A percentile compares a stretch with the other conserved stretches of the same genome.
Conservation (phyloP, 2,888 invertebrate species). For the Callyntrura sp. region DNA sequence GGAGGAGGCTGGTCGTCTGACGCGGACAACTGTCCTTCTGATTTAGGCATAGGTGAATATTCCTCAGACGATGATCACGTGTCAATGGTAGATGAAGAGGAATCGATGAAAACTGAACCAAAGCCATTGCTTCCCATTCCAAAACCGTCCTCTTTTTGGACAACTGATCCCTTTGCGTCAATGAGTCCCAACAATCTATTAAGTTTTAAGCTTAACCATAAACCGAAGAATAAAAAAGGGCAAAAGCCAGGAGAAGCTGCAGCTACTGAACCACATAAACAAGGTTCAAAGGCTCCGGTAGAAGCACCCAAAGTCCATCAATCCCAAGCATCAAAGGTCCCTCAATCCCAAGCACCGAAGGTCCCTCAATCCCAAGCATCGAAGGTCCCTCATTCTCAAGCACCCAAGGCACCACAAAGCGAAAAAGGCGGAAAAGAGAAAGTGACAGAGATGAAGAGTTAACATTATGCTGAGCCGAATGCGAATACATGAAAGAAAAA, state of each 20-base stretch:
- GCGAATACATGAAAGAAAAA: no score
- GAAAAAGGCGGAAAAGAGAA: neutral
- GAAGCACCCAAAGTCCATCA: no score
- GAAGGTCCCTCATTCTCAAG: no score
- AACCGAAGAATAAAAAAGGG: neutral
- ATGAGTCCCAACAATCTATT: neutral
- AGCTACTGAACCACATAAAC: no score
- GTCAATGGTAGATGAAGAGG: neutral
- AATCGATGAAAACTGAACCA: neutral
- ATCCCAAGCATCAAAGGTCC: no score
- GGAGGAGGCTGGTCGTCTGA: slow-evolving; percentile 18
- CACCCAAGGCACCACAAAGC: no score
- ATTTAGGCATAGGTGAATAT: slow-evolving; percentile 9
- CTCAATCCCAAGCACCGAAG: no score
- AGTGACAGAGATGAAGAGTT: neutral
- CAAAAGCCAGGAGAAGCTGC: neutral
- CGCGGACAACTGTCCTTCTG: slow-evolving; percentile 2
- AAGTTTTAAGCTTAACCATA: slow-evolving; percentile 1
- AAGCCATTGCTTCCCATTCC: no score
- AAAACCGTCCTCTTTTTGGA: slow-evolving; percentile 32
- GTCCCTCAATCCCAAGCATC: no score
- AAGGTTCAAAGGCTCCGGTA: no score
- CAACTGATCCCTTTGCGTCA: neutral
- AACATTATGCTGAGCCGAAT: no score
- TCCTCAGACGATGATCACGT: neutral